Evolutionary conservation across 2,797 vertebrate genomes (phyloP), one percentile per base, ranked within the genome.

Genomic region (Xiphorhynchus erythropygius): DNA sequence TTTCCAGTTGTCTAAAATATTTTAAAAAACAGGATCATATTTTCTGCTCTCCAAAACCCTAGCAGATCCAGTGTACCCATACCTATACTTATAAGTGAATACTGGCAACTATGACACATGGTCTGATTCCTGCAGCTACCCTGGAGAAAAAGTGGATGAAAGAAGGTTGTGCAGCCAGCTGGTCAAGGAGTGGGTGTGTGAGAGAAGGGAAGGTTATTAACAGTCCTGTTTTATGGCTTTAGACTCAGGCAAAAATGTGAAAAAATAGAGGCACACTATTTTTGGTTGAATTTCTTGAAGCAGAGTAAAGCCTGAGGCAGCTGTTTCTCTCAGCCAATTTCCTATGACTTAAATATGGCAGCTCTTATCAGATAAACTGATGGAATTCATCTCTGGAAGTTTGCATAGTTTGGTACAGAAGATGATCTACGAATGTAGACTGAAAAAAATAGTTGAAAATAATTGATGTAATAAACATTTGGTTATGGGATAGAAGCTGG

Each of bases 111-210:
- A 77, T 96, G 96, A 91, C 16, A 42, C 71, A 77, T 95, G 90
- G 81, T 93, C 95, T 69, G 93, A 80, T 97, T 97, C 87, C 86
- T 96, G 73, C 73, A 95, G 78, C 87, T 91, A 76, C 93, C 87
- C 95, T 50, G 87, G 84, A 97, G 96, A 97, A 97, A 97, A 95
- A 95, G 77, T 94, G 79, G 94, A 90, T 93, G 88, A 94, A 94
- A 96, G 91, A 93, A 96, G 93, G 92, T 95, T 96, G 97, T 96
- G 94, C 93, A 97, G 95, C 86, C 94, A 89, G 33, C 93, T 93
- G 96, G 96, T 96, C 86, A 95, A 95, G 89, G 42, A 3, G 13
- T 93, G 49, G 2, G 15, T 33, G 44, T 77, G 90, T 92, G 94
- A 84, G 95, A 50, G 62, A 67, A 56, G 42, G 19, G 64, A 59